These are phyloP conservation scores for Coccyzus lansbergi DNA, from an alignment of 2,797 vertebrate genomes.

Conservation along the genomic window DNA sequence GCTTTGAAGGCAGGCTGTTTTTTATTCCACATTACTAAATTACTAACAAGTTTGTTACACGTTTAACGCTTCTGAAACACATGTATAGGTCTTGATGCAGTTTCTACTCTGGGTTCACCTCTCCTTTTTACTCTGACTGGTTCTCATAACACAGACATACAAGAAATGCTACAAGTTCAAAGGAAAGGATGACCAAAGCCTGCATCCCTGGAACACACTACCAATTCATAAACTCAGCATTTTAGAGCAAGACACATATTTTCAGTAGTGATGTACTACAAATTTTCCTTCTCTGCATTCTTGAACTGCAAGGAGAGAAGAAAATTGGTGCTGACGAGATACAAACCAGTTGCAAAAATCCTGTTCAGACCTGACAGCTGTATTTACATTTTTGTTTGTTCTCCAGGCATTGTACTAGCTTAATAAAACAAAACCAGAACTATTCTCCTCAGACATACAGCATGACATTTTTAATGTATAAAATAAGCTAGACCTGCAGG, in stretches of 20 bases:
- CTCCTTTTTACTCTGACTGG: neutral
- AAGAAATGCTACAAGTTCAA: neutral
- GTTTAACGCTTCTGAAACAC: neutral
- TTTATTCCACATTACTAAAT: neutral
- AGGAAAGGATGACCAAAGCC: neutral
- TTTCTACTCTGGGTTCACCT: neutral
- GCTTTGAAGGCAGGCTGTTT: neutral
- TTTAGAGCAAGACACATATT: accelerated
- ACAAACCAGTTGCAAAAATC: neutral
- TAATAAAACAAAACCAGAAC: neutral
- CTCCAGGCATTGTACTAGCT: neutral
- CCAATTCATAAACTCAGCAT: accelerated
- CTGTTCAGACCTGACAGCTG: neutral
- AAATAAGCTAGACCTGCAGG: neutral
- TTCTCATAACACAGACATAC: neutral
- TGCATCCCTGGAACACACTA: accelerated
- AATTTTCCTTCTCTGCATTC: neutral
- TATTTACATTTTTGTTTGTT: neutral
- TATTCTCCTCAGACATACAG: neutral
- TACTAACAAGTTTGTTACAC: neutral
- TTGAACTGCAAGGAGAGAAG: neutral
- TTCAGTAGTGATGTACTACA: neutral
- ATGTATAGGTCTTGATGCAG: accelerated
- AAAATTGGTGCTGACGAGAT: neutral
- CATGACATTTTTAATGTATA: neutral